Percentiles rank a stretch among this genome's conserved stretches.
These are phyloP conservation scores for Miniopterus natalensis DNA, from an alignment of 2,113 vertebrate species.

Conservation along the genomic window DNA sequence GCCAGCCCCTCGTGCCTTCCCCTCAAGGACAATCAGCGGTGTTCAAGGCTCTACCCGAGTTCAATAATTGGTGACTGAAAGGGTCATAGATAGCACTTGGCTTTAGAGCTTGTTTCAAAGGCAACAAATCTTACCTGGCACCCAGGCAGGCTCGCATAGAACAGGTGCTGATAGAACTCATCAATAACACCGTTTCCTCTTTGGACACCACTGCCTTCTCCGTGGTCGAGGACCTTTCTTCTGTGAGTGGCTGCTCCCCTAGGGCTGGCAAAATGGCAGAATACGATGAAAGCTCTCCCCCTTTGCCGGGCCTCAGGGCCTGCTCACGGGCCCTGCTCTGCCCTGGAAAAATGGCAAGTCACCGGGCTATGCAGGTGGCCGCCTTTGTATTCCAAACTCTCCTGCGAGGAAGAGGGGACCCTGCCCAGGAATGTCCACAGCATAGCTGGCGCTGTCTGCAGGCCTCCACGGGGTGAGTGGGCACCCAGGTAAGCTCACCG, in stretches of 20 bases:
- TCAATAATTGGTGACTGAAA: conserved; percentile 28
- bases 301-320: not conserved
- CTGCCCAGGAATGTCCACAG: no score
- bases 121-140: not conserved
- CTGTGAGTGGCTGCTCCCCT: not conserved
- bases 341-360: not conserved
- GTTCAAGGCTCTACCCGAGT: not conserved
- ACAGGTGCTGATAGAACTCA: not conserved
- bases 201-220: not conserved
- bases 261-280: not conserved
- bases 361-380: not conserved
- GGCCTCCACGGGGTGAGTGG: not conserved
- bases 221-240: not conserved
- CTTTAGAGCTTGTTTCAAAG: conserved; percentile 43
- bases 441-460: not conserved
- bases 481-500: fast-evolving
- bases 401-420: not conserved
- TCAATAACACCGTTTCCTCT: not conserved
- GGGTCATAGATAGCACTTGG: not conserved
- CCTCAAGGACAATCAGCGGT: not conserved
- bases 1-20: not conserved
- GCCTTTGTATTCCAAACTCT: not conserved
- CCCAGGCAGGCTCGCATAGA: not conserved
- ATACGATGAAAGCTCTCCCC: not conserved
- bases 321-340: not conserved